A percentile compares a stretch with the other conserved stretches of the same genome.
These are phyloP conservation scores for Paramuricea clavata DNA, from an alignment of 92 coral and sea anemone genomes.

Conservation along the genomic window DNA sequence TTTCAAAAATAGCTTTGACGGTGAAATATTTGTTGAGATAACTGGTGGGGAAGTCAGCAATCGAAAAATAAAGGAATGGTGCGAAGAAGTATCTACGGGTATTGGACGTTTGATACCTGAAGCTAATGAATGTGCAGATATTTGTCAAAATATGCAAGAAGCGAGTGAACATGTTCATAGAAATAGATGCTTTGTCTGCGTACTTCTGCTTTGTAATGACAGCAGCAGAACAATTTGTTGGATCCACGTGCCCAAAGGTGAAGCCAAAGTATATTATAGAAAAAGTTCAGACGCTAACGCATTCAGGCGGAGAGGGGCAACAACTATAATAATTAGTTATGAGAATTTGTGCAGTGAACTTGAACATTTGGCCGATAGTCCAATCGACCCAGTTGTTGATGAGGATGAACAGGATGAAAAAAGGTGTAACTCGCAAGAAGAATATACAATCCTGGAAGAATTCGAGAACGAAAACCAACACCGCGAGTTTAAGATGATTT, in stretches of 20 bases:
- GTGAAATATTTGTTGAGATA: conserved; percentile 66
- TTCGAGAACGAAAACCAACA: conserved; percentile 65
- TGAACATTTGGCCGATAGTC: conserved; percentile 30
- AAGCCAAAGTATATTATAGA: conserved; percentile 45
- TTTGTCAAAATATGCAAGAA: not conserved
- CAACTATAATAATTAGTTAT: conserved; percentile 66
- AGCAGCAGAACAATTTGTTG: conserved; percentile 43
- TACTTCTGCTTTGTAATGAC: conserved; percentile 11
- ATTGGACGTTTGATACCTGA: conserved; percentile 69
- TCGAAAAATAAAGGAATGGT: conserved; percentile 38
- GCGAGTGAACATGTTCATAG: conserved; percentile 40
- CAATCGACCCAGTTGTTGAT: conserved; percentile 28
- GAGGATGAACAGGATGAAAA: conserved; percentile 8
- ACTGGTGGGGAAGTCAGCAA: conserved; percentile 43
- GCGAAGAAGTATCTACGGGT: conserved; percentile 64
- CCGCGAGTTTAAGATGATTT: conserved; percentile 70
- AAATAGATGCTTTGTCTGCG: not conserved
- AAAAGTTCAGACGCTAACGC: conserved; percentile 71
- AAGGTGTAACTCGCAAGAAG: not conserved
- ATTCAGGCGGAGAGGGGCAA: conserved; percentile 70
- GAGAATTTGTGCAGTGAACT: conserved; percentile 24
- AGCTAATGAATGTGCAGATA: conserved; percentile 23
- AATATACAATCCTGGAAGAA: conserved; percentile 40
- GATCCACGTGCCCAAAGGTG: conserved; percentile 71
- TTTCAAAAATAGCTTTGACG: conserved; percentile 69